These are phyloP conservation scores for Drosophila virilis DNA, from an alignment of 1,140 invertebrate species.

Conservation along the genomic window DNA sequence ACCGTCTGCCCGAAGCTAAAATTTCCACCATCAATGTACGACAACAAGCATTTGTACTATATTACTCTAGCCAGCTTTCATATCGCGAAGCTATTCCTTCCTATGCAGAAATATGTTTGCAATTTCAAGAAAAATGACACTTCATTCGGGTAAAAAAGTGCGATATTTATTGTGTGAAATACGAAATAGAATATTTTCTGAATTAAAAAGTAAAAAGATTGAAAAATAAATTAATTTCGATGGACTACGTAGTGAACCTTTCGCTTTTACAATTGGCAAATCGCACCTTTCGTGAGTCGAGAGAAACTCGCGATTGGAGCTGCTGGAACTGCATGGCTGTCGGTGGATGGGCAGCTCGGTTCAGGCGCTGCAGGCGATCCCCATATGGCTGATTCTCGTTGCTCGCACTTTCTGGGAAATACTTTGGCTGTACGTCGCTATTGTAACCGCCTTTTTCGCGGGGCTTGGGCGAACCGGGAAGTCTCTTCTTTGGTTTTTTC, in stretches of 20 bases:
- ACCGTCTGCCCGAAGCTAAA: no score
- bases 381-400: neutral
- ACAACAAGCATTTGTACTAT: no score
- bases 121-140: no score
- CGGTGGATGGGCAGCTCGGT: slow-evolving; percentile 48
- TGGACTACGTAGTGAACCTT: slow-evolving; percentile 5
- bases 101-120: no score
- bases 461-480: neutral
- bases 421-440: neutral
- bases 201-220: slow-evolving; percentile 2
- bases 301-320: neutral
- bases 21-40: no score
- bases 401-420: neutral
- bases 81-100: no score
- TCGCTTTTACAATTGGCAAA: slow-evolving; percentile 2
- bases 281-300: neutral
- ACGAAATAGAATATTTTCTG: slow-evolving; percentile 8
- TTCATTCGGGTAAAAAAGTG: neutral
- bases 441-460: slow-evolving; percentile 40
- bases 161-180: slow-evolving; percentile 1
- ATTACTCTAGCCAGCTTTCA: no score
- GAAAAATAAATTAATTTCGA: slow-evolving; percentile 19
- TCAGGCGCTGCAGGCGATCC: slow-evolving; percentile 37
- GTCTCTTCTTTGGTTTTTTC: slow-evolving; percentile 33
- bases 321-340: slow-evolving; percentile 10